These are phyloP conservation scores for Drosophila ogumai DNA, from an alignment of 1,140 invertebrate genomes.

Conservation along the genomic window DNA sequence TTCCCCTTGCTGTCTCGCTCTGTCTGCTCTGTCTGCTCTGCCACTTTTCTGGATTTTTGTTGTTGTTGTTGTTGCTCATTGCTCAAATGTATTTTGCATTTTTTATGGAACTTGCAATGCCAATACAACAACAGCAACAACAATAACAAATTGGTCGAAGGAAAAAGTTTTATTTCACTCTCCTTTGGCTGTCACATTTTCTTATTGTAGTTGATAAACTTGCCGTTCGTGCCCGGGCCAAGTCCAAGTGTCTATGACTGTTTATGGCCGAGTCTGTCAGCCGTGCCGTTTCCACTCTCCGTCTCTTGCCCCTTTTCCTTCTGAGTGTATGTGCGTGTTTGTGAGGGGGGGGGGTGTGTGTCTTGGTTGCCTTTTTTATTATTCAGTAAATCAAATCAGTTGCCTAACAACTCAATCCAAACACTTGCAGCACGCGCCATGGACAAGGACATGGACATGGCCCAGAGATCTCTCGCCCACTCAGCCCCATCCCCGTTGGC, in stretches of 20 bases:
- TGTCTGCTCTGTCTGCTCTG: slow-evolving; percentile 28
- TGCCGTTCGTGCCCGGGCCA: slow-evolving; percentile 60
- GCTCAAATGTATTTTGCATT: slow-evolving; percentile 70
- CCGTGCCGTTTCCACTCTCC: background rate
- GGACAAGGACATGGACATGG: slow-evolving; percentile 56
- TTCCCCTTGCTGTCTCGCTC: slow-evolving; percentile 37
- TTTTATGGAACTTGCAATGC: slow-evolving; percentile 67
- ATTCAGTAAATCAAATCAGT: slow-evolving; percentile 84
- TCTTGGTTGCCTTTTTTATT: slow-evolving; percentile 76
- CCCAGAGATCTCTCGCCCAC: slow-evolving; percentile 13
- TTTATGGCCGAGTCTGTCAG: slow-evolving; percentile 69
- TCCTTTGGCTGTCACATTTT: slow-evolving; percentile 73
- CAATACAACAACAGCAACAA: slow-evolving; percentile 50
- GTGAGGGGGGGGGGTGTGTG: slow-evolving; percentile 38
- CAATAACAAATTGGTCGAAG: slow-evolving; percentile 66
- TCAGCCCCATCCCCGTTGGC: background rate
- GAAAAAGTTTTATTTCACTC: slow-evolving; percentile 54
- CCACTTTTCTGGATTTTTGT: slow-evolving; percentile 40
- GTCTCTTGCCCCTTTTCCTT: slow-evolving; percentile 3
- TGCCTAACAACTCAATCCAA: slow-evolving; percentile 84
- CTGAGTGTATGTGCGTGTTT: slow-evolving; percentile 12
- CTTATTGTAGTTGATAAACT: slow-evolving; percentile 82
- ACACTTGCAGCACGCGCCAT: slow-evolving; percentile 76
- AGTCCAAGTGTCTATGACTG: slow-evolving; percentile 80
- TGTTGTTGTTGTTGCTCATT: slow-evolving; percentile 44